Conservation (phyloP, 2,888 invertebrate species). For the Phymatocera aterrima region DNA sequence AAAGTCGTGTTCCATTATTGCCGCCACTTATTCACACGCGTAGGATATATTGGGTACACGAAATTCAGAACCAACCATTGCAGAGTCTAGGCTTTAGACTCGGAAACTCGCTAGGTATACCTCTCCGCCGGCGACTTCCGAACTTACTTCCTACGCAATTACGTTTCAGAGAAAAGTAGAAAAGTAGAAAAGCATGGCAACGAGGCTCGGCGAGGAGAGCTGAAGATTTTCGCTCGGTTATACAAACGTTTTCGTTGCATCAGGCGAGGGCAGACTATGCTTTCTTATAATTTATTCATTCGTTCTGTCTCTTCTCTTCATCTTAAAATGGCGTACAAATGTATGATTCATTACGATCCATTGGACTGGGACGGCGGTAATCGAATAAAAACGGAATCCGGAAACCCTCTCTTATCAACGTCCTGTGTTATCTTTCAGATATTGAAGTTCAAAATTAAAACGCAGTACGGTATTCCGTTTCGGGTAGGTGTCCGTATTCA, state of each 20-base stretch:
- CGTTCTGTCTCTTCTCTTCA: too few species aligned
- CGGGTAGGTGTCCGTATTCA: not conserved
- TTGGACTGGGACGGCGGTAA: not conserved
- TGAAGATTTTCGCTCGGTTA: not conserved
- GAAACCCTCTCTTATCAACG: not conserved
- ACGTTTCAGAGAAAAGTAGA: too few species aligned
- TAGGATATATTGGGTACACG: slow-evolving; percentile 21
- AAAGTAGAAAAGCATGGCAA: not conserved
- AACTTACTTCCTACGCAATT: too few species aligned
- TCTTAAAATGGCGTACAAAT: not conserved
- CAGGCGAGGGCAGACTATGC: not conserved
- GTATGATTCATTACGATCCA: not conserved
- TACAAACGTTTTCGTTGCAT: not conserved
- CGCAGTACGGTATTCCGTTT: not conserved
- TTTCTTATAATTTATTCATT: not conserved
- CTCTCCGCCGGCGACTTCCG: not conserved
- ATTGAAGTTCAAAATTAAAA: too few species aligned
- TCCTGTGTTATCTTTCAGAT: too few species aligned
- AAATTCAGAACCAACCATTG: not conserved
- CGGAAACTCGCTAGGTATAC: too few species aligned
- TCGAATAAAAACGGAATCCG: not conserved
- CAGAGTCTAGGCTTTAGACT: not conserved
- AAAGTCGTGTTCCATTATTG: not conserved
- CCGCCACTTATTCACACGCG: slow-evolving; percentile 20
- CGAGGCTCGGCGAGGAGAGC: not conserved